Evolutionary conservation across 2,888 invertebrate species (phyloP), one percentile per base, ranked within the genome.

Genomic region (Eledone cirrhosa): DNA sequence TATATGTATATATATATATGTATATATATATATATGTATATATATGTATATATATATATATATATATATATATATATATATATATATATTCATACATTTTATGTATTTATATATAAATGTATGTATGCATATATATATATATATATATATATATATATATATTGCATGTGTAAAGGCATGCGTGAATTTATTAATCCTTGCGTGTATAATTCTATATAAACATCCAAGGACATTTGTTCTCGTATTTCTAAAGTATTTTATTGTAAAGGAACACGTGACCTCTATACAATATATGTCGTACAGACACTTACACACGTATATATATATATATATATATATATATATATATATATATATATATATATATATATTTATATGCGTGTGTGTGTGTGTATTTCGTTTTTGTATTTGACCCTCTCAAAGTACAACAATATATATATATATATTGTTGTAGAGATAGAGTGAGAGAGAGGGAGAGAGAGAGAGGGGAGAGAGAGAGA

Each of bases 41-140:
- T 2, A 63, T 63, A 63, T 63, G 27, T 63, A 63, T 63, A 63
- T 63, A 63, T 63, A 63, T 63, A 63, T 63, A 63, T 63, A 63
- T 63, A 63, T 63, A 63, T 63, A 63, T 63, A 63, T 63, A 63
- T 63, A 63, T 65, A 3, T 65, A 65, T 65, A 65, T 24, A 65
- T 24, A 24, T 5, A 0, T n/a, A 7, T 13, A 65, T 65, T 65
- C 65, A 27, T 65, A 65, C 65, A 29, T 65, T 16, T 27, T n/a
- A n/a, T n/a, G n/a, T n/a, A n/a, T n/a, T n/a, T 53, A 53, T 22
- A 19, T 22, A 53, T 22, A 53, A 2, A 53, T 53, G n/a, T 53
- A 53, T 4, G n/a, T 4, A 53, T 4, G n/a, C 5, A 53, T 4
- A 53, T 53, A 4, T 4, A 4, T 1, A 4, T 4, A 53, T 53